Base-by-base conservation (phyloP, 1,140 invertebrate species). In the Eriocheir sinensis region DNA sequence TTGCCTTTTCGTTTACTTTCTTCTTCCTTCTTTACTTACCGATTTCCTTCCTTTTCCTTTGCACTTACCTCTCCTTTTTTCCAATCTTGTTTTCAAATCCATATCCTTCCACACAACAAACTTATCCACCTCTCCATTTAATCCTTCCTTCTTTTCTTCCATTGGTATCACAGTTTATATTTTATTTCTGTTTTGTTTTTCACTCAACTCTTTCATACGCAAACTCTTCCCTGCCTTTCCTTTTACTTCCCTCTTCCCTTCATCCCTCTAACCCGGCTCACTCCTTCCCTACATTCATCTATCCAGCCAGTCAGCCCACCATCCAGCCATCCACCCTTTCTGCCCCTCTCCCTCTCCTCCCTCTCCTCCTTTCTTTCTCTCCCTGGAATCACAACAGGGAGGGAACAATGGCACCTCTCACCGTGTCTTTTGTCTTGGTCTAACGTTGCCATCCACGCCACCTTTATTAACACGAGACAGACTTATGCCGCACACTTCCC, bases 341-440 rank as follows among this genome's bases (percentile, higher is more conserved):
- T 91, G 27, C 53, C 72, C 30, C 53, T 80, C 36, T 80, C 30
- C 34, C 60, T 30, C 17, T 8, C 3, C 17, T 8, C 30, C 17
- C 36, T 38, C 53, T 32, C 83, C 32, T 34, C 36, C 40, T 9
- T 34, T 83, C 83, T 9, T 34, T 72, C 38, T 21, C 36, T 44
- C n/a, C 21, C 4, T 2, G 4, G 21, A 85, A 85, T 85, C 32
- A 36, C 88, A 53, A 15, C 88, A 30, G 30, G 41, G 12, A 53
- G 41, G 88, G 34, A n/a, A 89, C 88, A 88, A 41, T 36, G 12
- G 83, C 40, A 12, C 4, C 32, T 38, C 83, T 86, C 34, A 86
- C 40, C 32, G 32, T 86, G 83, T 85, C 81, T 85, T 85, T 85
- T 85, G 34, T 85, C 81, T n/a, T 85, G 32, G 36, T 85, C 34